Conservation (phyloP, 2,888 invertebrate genomes). For the Horisme vitalbata region DNA sequence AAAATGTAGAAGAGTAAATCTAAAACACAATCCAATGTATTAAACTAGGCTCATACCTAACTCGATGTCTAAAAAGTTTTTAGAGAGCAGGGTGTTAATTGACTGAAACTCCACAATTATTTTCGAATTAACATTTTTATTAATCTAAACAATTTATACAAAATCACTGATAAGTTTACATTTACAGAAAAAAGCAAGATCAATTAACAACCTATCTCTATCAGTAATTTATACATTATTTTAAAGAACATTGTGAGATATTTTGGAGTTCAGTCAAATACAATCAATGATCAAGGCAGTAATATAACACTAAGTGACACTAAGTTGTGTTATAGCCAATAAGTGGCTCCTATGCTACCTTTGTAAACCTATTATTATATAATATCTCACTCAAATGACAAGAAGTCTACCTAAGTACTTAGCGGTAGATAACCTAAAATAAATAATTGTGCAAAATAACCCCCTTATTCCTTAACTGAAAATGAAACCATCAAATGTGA, state of each 20-base stretch:
- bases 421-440: slow-evolving; percentile 36
- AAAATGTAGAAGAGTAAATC: slow-evolving; percentile 12
- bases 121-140: slow-evolving; percentile 77
- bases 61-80: slow-evolving; percentile 41
- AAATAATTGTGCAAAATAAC: slow-evolving; percentile 31
- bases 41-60: slow-evolving; percentile 2
- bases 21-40: slow-evolving; percentile 3
- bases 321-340: slow-evolving; percentile 47
- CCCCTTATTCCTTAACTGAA: slow-evolving; percentile 47
- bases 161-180: slow-evolving; percentile 71
- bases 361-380: slow-evolving; percentile 42
- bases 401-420: slow-evolving; percentile 52
- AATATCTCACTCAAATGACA: slow-evolving; percentile 70
- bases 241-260: slow-evolving; percentile 59
- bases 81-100: slow-evolving; percentile 81
- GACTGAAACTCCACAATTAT: slow-evolving; percentile 81
- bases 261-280: slow-evolving; percentile 79
- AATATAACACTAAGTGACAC: slow-evolving; percentile 24
- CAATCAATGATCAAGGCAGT: slow-evolving; percentile 44
- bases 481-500: slow-evolving; percentile 63
- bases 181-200: slow-evolving; percentile 63
- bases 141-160: slow-evolving; percentile 76
- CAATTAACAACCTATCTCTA: slow-evolving; percentile 81
- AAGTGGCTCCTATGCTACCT: slow-evolving; percentile 45
- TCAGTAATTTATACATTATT: slow-evolving; percentile 53